phyloP scores from a whole-genome alignment of 2,888 invertebrate species.

The Masnerella sp. region DNA sequence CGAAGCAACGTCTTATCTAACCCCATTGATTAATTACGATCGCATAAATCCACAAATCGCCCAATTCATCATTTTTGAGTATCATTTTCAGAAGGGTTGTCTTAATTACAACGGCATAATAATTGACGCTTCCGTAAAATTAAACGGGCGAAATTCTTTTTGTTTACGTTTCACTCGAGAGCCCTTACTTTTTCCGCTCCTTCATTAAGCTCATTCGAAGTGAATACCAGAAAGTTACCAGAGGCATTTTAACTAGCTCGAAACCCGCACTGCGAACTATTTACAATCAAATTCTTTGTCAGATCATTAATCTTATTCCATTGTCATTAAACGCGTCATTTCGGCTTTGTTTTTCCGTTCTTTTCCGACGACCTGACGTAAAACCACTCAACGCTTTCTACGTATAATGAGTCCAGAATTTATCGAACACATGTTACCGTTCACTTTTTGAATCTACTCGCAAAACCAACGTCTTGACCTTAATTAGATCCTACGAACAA shows the following conservation, averaged over 20 bases:
- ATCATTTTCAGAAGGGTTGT: background rate
- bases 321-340: slow-evolving; percentile 30
- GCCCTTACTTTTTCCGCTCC: slow-evolving; percentile 8
- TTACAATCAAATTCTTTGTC: slow-evolving; percentile 39
- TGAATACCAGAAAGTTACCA: slow-evolving; percentile 25
- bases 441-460: slow-evolving; percentile 1
- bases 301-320: slow-evolving; percentile 39
- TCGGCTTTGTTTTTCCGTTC: slow-evolving; percentile 26
- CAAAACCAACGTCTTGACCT: slow-evolving; percentile 4
- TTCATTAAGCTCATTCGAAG: slow-evolving; percentile 25
- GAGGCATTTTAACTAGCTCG: slow-evolving; percentile 27
- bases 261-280: slow-evolving; percentile 12
- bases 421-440: slow-evolving; percentile 31
- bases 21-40: too few species aligned
- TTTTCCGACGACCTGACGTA: slow-evolving; percentile 15
- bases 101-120: background rate
- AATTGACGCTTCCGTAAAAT: slow-evolving; percentile 20
- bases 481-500: too few species aligned
- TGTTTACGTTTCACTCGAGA: slow-evolving; percentile 9
- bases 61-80: slow-evolving; percentile 15
- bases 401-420: slow-evolving; percentile 25
- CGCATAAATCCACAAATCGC: too few species aligned
- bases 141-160: slow-evolving; percentile 9
- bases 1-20: too few species aligned
- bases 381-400: slow-evolving; percentile 26